These are phyloP conservation scores for Choloepus didactylus DNA, from an alignment of 2,797 vertebrate species.

Conservation along the genomic window DNA sequence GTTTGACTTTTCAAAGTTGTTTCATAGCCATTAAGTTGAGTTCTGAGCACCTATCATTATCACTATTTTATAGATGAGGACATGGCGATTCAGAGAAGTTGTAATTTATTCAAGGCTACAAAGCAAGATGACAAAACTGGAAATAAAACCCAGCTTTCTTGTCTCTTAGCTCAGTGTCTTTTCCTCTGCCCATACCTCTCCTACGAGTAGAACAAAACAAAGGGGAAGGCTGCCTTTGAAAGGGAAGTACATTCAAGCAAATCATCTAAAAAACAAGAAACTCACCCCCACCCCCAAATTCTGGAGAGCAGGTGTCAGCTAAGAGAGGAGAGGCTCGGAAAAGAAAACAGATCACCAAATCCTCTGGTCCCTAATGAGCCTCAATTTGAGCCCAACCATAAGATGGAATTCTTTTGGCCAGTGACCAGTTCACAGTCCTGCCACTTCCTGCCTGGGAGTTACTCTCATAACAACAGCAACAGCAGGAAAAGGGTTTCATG, in stretches of 20 bases:
- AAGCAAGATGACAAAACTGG: background rate
- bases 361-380: background rate
- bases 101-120: background rate
- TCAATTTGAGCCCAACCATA: background rate
- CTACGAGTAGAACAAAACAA: background rate
- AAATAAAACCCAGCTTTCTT: background rate
- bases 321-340: background rate
- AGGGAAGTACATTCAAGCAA: slow-evolving; percentile 43
- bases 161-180: background rate
- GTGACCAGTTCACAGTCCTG: background rate
- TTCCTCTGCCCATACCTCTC: background rate
- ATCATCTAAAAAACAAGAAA: background rate
- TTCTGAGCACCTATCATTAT: background rate
- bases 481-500: slow-evolving; percentile 79
- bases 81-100: background rate
- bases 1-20: background rate
- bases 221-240: background rate
- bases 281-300: background rate
- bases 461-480: slow-evolving; percentile 64
- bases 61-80: background rate
- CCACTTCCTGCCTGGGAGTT: slow-evolving; percentile 65
- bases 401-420: background rate
- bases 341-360: background rate
- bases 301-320: slow-evolving; percentile 28
- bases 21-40: background rate